Evolutionary conservation across 2,888 invertebrate species (phyloP).

Genomic region (Netelia melanura): DNA sequence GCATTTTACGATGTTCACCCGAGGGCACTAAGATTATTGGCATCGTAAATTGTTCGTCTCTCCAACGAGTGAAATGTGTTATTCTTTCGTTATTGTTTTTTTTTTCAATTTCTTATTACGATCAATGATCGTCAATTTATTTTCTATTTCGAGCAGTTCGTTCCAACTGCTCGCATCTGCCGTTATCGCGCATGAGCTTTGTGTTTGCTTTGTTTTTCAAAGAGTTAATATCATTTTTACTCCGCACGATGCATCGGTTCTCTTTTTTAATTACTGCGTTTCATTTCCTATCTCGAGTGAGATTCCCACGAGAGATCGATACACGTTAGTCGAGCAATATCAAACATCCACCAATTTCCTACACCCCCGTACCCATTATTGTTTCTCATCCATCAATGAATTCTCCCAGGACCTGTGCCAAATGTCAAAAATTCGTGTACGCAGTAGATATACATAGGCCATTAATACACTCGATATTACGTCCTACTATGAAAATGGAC

Average conservation of each 20-base stretch:
- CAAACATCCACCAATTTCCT: conserved; percentile 12
- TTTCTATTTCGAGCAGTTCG: conserved; percentile 56
- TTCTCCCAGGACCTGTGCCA: conserved; percentile 4
- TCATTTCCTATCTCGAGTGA: conserved; percentile 44
- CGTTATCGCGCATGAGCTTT: background rate
- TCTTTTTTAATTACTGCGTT: background rate
- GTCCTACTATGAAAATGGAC: too few relatives aligned
- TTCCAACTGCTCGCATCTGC: background rate
- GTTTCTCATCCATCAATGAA: conserved; percentile 75
- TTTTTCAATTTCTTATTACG: conserved; percentile 66
- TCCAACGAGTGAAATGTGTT: conserved; percentile 74
- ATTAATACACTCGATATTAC: too few relatives aligned
- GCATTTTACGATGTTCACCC: conserved; percentile 73
- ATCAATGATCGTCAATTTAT: conserved; percentile 61
- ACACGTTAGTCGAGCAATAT: conserved; percentile 64
- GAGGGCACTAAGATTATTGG: conserved; percentile 53
- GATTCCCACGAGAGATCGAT: conserved; percentile 54
- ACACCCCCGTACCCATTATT: conserved; percentile 70
- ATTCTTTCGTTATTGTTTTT: conserved; percentile 77
- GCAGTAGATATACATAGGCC: conserved; percentile 2
- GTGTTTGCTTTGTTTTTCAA: too few relatives aligned
- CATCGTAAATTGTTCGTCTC: conserved; percentile 62
- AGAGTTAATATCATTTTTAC: too few relatives aligned
- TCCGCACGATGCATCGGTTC: background rate
- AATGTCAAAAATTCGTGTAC: background rate